These are phyloP conservation scores for Monopis laevigella DNA, from an alignment of 2,888 invertebrate genomes.

Conservation along the genomic window DNA sequence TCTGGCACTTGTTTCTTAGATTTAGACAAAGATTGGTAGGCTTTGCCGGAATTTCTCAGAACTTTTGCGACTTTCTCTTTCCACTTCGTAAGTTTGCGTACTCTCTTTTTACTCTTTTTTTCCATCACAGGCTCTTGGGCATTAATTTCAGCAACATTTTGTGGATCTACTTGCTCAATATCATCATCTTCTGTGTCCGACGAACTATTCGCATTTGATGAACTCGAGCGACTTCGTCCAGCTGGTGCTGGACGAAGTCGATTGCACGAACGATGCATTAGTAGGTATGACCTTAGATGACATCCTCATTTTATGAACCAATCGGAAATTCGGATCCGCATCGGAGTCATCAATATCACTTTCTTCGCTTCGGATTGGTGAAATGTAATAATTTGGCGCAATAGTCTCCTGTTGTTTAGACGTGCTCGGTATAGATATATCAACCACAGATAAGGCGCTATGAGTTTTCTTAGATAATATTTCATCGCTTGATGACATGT, in stretches of 20 bases:
- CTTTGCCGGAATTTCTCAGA: constrained; percentile 14
- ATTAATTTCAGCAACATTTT: background rate
- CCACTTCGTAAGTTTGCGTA: constrained; percentile 1
- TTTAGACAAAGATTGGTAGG: constrained; percentile 7
- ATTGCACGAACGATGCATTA: background rate
- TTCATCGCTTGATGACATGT: constrained; percentile 5
- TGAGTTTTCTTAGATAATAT: background rate
- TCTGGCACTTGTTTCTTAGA: constrained; percentile 4
- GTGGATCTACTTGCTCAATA: constrained; percentile 4
- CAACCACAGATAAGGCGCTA: too few species aligned
- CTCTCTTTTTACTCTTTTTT: constrained; percentile 2
- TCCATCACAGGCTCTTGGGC: background rate
- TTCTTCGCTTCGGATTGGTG: constrained; percentile 12
- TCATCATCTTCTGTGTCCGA: constrained; percentile 1
- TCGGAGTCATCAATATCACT: constrained; percentile 12
- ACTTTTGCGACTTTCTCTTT: constrained; percentile 10
- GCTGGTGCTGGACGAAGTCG: background rate
- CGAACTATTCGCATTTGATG: constrained; percentile 5
- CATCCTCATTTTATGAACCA: background rate
- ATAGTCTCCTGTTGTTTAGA: background rate
- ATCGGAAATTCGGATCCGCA: constrained; percentile 10
- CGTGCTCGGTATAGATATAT: background rate
- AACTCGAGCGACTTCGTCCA: background rate
- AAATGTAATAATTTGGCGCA: constrained; percentile 5
- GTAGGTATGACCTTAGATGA: background rate